Evolutionary conservation across 2,797 vertebrate genomes (phyloP).

Genomic region (Eulemur mongoz): DNA sequence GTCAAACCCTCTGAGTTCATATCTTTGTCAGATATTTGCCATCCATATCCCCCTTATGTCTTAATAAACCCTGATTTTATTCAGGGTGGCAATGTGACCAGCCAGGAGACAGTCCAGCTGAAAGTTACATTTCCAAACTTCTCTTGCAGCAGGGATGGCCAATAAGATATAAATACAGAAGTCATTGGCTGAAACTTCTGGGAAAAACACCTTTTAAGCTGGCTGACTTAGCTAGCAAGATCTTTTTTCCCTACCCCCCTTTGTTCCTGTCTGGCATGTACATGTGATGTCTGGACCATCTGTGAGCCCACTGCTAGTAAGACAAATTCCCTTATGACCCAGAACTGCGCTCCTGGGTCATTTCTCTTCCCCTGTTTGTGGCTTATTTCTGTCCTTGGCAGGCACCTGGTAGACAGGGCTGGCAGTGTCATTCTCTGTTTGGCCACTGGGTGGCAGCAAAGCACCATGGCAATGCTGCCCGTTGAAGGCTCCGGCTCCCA

Average conservation of each 20-base stretch:
- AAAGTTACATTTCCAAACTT: background rate
- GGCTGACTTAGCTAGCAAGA: background rate
- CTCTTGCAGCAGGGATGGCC: background rate
- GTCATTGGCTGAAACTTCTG: background rate
- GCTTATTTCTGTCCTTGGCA: background rate
- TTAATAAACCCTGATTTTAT: background rate
- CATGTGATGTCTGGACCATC: background rate
- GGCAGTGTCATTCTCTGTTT: rapidly evolving
- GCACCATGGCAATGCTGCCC: background rate
- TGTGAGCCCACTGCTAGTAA: too few relatives aligned
- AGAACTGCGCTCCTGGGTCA: background rate
- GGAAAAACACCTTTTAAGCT: background rate
- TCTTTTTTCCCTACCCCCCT: background rate
- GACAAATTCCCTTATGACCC: too few relatives aligned
- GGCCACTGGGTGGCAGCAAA: constrained; percentile 50
- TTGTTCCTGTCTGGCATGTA: background rate
- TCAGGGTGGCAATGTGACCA: background rate
- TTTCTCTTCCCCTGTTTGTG: background rate
- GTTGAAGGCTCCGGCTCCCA: background rate
- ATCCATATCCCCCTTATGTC: background rate
- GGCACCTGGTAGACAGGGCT: background rate
- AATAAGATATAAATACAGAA: background rate
- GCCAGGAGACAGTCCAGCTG: background rate
- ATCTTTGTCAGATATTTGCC: background rate
- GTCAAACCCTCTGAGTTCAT: background rate